Evolutionary conservation across 2,797 vertebrate genomes (phyloP).

Genomic region (Malacoraja senta): DNA sequence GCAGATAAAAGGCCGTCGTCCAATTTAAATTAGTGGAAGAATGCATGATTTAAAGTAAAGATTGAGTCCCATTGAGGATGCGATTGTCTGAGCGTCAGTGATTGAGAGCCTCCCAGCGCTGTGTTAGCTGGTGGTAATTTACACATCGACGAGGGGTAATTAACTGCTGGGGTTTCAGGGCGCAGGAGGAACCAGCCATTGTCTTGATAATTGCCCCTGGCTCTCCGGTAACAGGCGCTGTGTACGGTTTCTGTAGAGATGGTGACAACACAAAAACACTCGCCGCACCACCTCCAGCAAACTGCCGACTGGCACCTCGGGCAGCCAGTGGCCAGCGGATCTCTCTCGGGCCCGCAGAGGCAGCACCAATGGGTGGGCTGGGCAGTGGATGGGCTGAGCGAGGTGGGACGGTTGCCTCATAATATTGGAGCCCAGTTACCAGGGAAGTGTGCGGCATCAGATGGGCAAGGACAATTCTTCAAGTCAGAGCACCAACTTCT

Average conservation of each 20-base stretch:
- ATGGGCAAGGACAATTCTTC: background rate
- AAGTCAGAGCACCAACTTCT: too few relatives aligned
- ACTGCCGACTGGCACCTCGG: background rate
- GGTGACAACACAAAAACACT: background rate
- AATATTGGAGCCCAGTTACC: background rate
- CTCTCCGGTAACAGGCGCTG: background rate
- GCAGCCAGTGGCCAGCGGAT: background rate
- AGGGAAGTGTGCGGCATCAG: too few relatives aligned
- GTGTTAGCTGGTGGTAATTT: background rate
- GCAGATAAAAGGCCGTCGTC: background rate
- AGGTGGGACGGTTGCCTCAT: background rate
- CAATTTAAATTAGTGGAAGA: background rate
- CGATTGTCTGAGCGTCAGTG: background rate
- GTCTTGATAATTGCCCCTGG: background rate
- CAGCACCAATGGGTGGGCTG: background rate
- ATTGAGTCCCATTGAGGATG: background rate
- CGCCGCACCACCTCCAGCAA: background rate
- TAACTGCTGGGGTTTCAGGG: background rate
- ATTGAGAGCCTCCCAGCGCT: background rate
- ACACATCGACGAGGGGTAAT: background rate
- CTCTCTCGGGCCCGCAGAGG: fast-evolving
- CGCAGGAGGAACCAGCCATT: background rate
- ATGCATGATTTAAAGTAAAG: background rate
- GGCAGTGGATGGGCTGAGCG: background rate
- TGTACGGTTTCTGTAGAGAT: slow-evolving; percentile 23